Base-by-base conservation (phyloP, 2,113 vertebrate genomes). In the Glaucomys volans region DNA sequence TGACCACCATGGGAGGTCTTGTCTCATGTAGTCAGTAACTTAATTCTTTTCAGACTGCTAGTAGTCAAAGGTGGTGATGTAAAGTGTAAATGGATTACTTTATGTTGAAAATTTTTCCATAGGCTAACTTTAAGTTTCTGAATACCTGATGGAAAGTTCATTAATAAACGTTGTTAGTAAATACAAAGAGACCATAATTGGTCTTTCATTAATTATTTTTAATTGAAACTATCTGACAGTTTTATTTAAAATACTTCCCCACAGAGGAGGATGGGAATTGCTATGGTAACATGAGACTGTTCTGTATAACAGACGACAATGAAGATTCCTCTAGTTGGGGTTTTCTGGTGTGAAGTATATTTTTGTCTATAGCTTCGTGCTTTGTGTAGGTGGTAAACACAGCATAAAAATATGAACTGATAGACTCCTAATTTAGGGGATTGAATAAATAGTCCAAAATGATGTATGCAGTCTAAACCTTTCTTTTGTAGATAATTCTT, bases 141-240 rank as follows among this genome's bases (percentile, higher is more conserved):
- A 95, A 91, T 84, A 97, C 94, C 97, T 95, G 93, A 44, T 87
- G 50, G 74, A 76, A 91, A 87, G 91, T 95, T 97, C 90, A 83
- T 95, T 97, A 91, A 93, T 94, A 88, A 95, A 89, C 91, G 97
- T 96, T 96, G 81, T 97, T 97, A 93, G 89, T 91, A 71, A 94
- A 87, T 93, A 93, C 50, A 87, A 85, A 82, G 96, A 88, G 96
- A 93, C 71, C 47, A 16, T 84, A 90, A 90, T 86, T 94, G 82
- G 86, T 91, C 71, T 94, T 97, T 91, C 6, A 3, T 96, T 98
- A 95, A 87, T 97, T 97, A 96, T 97, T 97, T 96, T 97, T 97
- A 97, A 97, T 92, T 94, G 97, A 95, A 95, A 77, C 80, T 72
- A 71, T 97, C 92, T 97, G 82, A 91, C 80, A 64, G 76, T 90